Evolutionary conservation across 2,113 vertebrate genomes (phyloP).

Genomic region (Ophthalmolycus amberensis): DNA sequence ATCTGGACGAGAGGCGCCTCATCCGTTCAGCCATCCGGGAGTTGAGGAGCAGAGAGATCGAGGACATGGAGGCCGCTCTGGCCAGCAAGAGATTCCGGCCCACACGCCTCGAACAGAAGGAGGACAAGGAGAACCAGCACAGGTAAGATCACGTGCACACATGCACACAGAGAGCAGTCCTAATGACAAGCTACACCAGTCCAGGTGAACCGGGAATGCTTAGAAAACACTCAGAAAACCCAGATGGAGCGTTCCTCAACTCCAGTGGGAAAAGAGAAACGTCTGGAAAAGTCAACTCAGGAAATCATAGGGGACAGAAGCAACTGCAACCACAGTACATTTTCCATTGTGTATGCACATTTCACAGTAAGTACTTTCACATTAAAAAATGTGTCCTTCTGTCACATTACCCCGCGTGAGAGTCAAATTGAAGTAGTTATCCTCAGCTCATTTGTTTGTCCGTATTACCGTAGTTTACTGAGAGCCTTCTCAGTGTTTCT

Average conservation of each 20-base stretch:
- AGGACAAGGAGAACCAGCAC: slow-evolving; percentile 95
- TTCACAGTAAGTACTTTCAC: slow-evolving; percentile 21
- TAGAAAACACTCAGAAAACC: slow-evolving; percentile 44
- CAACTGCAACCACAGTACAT: slow-evolving; percentile 36
- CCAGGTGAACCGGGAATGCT: slow-evolving; percentile 47
- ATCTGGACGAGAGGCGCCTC: slow-evolving; percentile 91
- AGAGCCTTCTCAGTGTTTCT: slow-evolving; percentile 6
- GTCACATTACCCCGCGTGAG: not conserved
- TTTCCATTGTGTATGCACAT: slow-evolving; percentile 30
- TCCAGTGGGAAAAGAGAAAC: slow-evolving; percentile 24
- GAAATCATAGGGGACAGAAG: slow-evolving; percentile 31
- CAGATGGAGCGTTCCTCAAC: slow-evolving; percentile 36
- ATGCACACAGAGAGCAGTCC: not conserved
- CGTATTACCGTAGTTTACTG: slow-evolving; percentile 3
- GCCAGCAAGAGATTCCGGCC: slow-evolving; percentile 94
- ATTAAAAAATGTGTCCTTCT: slow-evolving; percentile 3
- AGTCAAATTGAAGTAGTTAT: not conserved
- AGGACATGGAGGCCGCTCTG: slow-evolving; percentile 90
- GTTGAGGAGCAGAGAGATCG: slow-evolving; percentile 90
- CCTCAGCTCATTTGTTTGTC: slow-evolving; percentile 2
- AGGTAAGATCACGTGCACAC: slow-evolving; percentile 78
- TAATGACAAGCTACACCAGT: slow-evolving; percentile 29
- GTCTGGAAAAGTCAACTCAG: slow-evolving; percentile 55
- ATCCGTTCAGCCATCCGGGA: slow-evolving; percentile 95
- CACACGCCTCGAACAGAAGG: slow-evolving; percentile 83